Percentiles rank a stretch among this genome's conserved stretches.
Evolutionary conservation across 2,888 invertebrate genomes (phyloP).

Genomic region (Hypselothyrea guttata): DNA sequence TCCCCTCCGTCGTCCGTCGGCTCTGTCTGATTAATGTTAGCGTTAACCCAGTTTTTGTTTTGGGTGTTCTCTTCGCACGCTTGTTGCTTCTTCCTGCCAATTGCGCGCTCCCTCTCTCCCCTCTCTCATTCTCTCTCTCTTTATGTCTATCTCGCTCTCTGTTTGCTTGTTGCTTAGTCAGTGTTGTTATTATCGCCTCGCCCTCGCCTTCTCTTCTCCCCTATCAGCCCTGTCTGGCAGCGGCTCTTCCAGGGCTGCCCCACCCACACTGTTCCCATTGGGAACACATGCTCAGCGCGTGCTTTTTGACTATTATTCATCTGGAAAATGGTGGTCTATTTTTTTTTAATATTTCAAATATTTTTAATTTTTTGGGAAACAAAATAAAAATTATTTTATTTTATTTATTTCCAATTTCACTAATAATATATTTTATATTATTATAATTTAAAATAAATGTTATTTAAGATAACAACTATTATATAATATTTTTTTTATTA

Average conservation of each 20-base stretch:
- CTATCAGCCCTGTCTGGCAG: neutral
- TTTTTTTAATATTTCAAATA: no score
- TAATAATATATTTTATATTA: no score
- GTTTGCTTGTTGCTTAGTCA: slow-evolving; percentile 38
- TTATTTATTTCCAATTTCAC: no score
- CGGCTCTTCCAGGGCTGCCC: neutral
- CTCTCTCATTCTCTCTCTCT: neutral
- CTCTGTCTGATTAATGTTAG: slow-evolving; percentile 30
- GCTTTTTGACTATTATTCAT: slow-evolving; percentile 5
- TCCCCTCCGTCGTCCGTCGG: no score
- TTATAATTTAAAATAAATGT: no score
- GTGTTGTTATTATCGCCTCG: slow-evolving; percentile 26
- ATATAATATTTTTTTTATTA: no score
- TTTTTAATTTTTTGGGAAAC: no score
- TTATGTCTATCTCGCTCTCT: neutral
- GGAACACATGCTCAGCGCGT: slow-evolving; percentile 33
- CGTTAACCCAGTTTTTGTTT: slow-evolving; percentile 42
- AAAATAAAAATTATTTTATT: no score
- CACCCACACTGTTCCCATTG: no score
- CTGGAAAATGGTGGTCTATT: no score
- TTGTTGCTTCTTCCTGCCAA: slow-evolving; percentile 42
- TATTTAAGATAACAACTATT: no score
- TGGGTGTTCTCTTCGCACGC: slow-evolving; percentile 17
- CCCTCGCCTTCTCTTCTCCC: neutral
- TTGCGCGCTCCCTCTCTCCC: neutral